phyloP scores from a whole-genome alignment of 2,888 invertebrate species.

The Ormyrus labotus region DNA sequence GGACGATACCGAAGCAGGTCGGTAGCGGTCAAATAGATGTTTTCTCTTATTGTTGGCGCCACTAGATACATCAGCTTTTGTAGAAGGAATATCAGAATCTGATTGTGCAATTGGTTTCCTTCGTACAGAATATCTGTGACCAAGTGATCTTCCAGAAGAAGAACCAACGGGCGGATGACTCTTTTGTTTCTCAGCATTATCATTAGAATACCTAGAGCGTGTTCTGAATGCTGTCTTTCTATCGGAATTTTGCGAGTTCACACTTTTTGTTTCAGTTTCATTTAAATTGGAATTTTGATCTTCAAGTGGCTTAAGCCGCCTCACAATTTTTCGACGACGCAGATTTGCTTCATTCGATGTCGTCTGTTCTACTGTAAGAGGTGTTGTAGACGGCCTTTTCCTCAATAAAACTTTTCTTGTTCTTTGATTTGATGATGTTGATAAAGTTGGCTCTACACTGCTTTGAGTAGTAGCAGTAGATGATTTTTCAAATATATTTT shows the following conservation, averaged over 20 bases:
- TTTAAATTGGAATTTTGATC: constrained; percentile 42
- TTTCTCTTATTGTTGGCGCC: constrained; percentile 39
- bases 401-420: constrained; percentile 62
- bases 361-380: constrained; percentile 43
- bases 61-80: constrained; percentile 5
- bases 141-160: constrained; percentile 20
- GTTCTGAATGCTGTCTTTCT: background rate
- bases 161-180: background rate
- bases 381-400: constrained; percentile 61
- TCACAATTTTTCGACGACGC: constrained; percentile 66
- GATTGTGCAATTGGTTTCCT: constrained; percentile 11
- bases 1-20: background rate
- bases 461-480: constrained; percentile 7
- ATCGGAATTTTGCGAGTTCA: constrained; percentile 33
- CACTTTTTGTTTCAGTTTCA: constrained; percentile 38
- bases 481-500: background rate
- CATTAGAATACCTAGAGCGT: constrained; percentile 8
- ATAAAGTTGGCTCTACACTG: background rate
- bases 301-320: constrained; percentile 64
- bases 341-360: constrained; percentile 18
- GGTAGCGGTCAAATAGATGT: constrained; percentile 45
- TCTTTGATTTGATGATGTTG: constrained; percentile 45
- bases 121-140: constrained; percentile 41
- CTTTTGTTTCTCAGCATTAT: background rate
- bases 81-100: constrained; percentile 9